Base-by-base conservation (phyloP, 2,888 invertebrate species). In the Pardosa pseudoannulata region DNA sequence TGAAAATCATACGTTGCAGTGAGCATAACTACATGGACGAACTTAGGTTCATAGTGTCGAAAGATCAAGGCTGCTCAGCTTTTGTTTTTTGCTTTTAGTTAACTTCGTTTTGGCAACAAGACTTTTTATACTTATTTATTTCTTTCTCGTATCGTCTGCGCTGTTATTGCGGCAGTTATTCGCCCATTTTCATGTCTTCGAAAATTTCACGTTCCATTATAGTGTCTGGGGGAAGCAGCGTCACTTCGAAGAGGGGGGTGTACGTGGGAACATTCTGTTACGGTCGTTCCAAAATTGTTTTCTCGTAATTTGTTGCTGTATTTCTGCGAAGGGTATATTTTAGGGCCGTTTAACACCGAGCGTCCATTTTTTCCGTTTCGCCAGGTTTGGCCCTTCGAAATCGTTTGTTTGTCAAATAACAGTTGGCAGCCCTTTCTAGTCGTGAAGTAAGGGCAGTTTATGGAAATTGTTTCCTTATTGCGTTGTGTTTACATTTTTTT, bases 1-100 rank as follows among this genome's bases (percentile, higher is more conserved):
- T n/a, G 56, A 19, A 56, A 56, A 56, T 56, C 56, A 56, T 56
- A 56, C 56, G 56, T 56, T 56, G 23, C 56, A 56, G 56, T 23
- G 23, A 56, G 19, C 56, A 56, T 56, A 23, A 56, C 56, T 56
- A 11, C 56, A 56, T 56, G 56, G 11, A 23, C 3, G n/a, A n/a
- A n/a, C n/a, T n/a, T n/a, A n/a, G 16, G 56, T 1, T 1, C 56
- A 56, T 7, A 36, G 9, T n/a, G 36, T 36, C 36, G 36, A 36
- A 56, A 56, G 56, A 56, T 56, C 56, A 56, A 23, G 56, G 19
- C 9, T 36, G 36, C 9, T 56, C 16, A 3, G n/a, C 2, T 56
- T 56, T 23, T 23, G 5, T 23, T 56, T 23, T 56, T 56, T n/a
- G n/a, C n/a, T n/a, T n/a, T n/a, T n/a, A n/a, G n/a, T n/a, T n/a